These are phyloP conservation scores for Scaptomyza parva DNA, from an alignment of 2,888 invertebrate species.

Conservation along the genomic window DNA sequence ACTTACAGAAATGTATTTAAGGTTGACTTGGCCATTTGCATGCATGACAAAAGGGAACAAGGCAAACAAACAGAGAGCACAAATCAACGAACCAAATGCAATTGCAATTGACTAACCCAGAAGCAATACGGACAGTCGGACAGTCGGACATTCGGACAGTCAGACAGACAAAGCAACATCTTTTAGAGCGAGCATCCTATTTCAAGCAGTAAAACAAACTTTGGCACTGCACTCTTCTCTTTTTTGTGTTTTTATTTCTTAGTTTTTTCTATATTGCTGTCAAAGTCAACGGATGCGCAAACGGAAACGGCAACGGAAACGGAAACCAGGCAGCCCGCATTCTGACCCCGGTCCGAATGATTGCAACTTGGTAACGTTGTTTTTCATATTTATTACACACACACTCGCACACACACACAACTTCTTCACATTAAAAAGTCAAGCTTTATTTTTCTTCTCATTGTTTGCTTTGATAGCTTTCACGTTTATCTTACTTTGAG, in stretches of 20 bases:
- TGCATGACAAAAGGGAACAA: constrained; percentile 42
- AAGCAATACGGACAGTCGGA: constrained; percentile 6
- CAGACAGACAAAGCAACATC: constrained; percentile 25
- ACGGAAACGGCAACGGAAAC: constrained; percentile 45
- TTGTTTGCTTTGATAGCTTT: constrained; percentile 45
- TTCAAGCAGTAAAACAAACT: constrained; percentile 60
- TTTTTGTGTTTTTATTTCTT: neutral
- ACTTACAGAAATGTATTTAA: constrained; percentile 36
- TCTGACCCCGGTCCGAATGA: constrained; percentile 22
- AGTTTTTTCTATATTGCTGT: constrained; percentile 56
- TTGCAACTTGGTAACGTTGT: constrained; percentile 63
- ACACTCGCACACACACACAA: constrained; percentile 49
- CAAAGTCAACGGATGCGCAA: constrained; percentile 59
- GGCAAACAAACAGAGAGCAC: constrained; percentile 32
- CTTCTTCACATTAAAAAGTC: constrained; percentile 67
- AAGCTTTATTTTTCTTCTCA: constrained; percentile 46
- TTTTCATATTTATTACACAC: constrained; percentile 69
- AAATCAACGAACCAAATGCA: constrained; percentile 57
- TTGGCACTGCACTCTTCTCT: constrained; percentile 43
- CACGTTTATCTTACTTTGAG: constrained; percentile 48
- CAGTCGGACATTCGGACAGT: no score
- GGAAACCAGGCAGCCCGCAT: constrained; percentile 61
- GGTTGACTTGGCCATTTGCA: constrained; percentile 54
- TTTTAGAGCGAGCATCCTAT: constrained; percentile 44
- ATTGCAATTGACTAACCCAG: constrained; percentile 56